These are phyloP conservation scores for Andrena hattorfiana DNA, from an alignment of 2,888 invertebrate genomes.

Conservation along the genomic window DNA sequence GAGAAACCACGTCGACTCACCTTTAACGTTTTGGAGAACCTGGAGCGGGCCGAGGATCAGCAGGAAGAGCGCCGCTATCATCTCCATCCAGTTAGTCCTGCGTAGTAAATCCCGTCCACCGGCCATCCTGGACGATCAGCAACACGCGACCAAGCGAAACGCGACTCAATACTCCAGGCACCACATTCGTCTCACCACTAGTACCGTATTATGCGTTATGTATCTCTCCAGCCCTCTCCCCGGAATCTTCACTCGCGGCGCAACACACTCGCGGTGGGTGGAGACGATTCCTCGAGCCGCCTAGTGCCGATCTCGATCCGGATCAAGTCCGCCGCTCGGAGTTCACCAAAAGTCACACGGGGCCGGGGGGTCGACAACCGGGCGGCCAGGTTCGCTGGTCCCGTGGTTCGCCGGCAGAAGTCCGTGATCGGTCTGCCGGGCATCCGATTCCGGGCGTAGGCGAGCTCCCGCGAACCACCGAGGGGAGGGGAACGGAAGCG, in stretches of 20 bases:
- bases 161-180: conserved; percentile 56
- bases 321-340: neutral
- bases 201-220: neutral
- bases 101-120: conserved; percentile 35
- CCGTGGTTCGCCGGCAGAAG: neutral
- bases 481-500: neutral
- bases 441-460: conserved; percentile 27
- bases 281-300: neutral
- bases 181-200: conserved; percentile 65
- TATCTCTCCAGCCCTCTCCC: conserved; percentile 4
- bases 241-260: conserved; percentile 50
- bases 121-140: conserved; percentile 48
- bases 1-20: conserved; percentile 36
- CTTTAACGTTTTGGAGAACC: conserved; percentile 40
- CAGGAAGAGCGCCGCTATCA: conserved; percentile 34
- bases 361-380: neutral
- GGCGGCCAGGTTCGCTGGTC: neutral
- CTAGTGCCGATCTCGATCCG: neutral
- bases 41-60: conserved; percentile 39
- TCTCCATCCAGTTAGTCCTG: conserved; percentile 33
- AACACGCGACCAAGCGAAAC: conserved; percentile 23
- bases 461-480: neutral
- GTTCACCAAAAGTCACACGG: neutral
- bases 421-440: conserved; percentile 11
- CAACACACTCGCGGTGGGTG: conserved; percentile 50